Evolutionary conservation across 2,888 invertebrate genomes (phyloP), one percentile per base, ranked within the genome.

Genomic region (Sthenelais limicola): DNA sequence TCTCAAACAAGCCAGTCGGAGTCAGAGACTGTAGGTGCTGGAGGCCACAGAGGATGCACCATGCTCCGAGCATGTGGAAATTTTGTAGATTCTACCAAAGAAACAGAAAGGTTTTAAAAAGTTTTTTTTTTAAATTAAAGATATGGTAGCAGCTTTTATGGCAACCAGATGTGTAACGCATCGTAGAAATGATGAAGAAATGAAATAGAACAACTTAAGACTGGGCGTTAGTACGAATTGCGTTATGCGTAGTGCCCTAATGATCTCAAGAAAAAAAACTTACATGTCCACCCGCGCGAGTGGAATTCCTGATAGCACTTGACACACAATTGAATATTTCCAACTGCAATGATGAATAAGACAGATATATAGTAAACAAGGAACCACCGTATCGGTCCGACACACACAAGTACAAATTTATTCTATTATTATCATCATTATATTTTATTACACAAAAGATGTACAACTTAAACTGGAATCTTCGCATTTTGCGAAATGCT

Each of bases 211-310:
- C n/a, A n/a, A n/a, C n/a, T n/a, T n/a, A n/a, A n/a, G n/a, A n/a
- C n/a, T n/a, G n/a, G n/a, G n/a, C n/a, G n/a, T n/a, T n/a, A n/a
- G n/a, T n/a, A n/a, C n/a, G n/a, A n/a, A n/a, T n/a, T n/a, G n/a
- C n/a, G n/a, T n/a, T n/a, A n/a, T n/a, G n/a, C n/a, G n/a, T n/a
- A n/a, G n/a, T n/a, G n/a, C 43, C 43, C 43, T 43, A 9, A 18
- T 43, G 43, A 43, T 43, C 15, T 43, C 12, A 12, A 43, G 9
- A 58, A 28, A 9, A 35, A 15, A 54, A 76, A 90, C 92, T 92
- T 89, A 94, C 94, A 88, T 93, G 93, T 76, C 94, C 94, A 67
- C 94, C 94, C 66, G 95, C 94, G 80, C 96, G 91, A 0, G 96
- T 94, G 3, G 96, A 96, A 70, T 91, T 91, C 85, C 93, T 93